Base-by-base conservation (phyloP, 2,888 invertebrate genomes). In the Xanthostigma xanthostigma region DNA sequence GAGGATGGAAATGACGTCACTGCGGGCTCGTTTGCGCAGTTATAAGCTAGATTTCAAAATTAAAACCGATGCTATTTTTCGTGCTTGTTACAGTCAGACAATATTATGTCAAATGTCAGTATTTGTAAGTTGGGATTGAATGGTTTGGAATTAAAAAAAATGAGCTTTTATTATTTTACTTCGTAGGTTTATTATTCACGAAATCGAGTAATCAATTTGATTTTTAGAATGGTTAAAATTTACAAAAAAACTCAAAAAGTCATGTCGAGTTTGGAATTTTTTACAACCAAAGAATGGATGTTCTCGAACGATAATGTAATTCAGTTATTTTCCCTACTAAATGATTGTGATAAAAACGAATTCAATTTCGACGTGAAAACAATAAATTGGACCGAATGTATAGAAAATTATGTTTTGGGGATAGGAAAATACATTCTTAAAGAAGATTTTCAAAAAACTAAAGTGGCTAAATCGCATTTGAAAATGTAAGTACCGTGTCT, bases 201-300 rank as follows among this genome's bases (percentile, higher is more conserved):
- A 27, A 46, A 12, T 11, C 48, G 12, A 27, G 36, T 35, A 34
- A 41, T 1, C 37, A 14, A 39, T 39, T 38, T 34, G 59, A 69
- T 68, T 53, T 53, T 63, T 55, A 84, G 80, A 56, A 74, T 84
- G 66, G 73, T 84, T 56, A 78, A 74, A 57, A 72, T 78, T 0
- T 77, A 77, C 53, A 72, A 73, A 51, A 75, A 76, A 27, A 69
- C 84, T 51, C 71, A 73, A 41, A 70, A 75, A 11, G 77, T 81
- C 51, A 73, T 75, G 17, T 68, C 71, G 41, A 75, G 75, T 1
- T 70, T 84, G 0, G 71, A 76, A 53, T 86, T 79, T 65, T 86
- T 87, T 63, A 74, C 81, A 0, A 67, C 73, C 2, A 73, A 78
- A 51, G 79, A 84, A 55, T 87, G 84, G 84, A 60, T 65, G 5